Evolutionary conservation across 2,113 vertebrate species (phyloP).

Genomic region (Platycercus adscitus): DNA sequence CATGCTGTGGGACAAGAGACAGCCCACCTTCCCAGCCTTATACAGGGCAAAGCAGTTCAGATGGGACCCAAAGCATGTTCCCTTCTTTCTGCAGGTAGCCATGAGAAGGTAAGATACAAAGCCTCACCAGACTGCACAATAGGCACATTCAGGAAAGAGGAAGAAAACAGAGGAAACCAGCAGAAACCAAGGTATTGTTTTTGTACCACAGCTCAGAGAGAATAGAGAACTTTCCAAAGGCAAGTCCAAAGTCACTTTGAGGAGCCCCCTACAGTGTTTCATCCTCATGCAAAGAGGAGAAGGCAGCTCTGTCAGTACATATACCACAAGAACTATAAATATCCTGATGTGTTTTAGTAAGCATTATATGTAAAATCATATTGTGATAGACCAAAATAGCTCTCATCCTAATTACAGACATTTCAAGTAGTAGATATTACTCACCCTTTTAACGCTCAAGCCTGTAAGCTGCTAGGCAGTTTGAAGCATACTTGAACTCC

Average conservation of each 20-base stretch:
- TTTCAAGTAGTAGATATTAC: not conserved
- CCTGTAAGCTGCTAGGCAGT: not conserved
- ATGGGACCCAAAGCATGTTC: not conserved
- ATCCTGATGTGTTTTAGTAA: not conserved
- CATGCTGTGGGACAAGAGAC: rapidly evolving
- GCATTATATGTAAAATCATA: not conserved
- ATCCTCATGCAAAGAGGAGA: not conserved
- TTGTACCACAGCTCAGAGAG: not conserved
- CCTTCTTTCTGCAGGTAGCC: not conserved
- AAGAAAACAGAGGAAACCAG: not conserved
- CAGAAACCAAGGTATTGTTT: not conserved
- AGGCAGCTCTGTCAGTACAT: not conserved
- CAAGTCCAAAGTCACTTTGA: not conserved
- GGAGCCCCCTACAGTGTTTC: not conserved
- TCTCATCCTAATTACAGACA: not conserved
- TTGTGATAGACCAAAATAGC: not conserved
- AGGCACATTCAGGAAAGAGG: not conserved
- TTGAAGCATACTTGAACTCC: not conserved
- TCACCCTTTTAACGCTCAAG: not conserved
- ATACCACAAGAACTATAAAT: not conserved
- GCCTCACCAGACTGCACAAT: not conserved
- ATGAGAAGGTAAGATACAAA: not conserved
- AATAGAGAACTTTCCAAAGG: not conserved
- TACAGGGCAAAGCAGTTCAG: no score
- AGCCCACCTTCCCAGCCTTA: not conserved